Conservation (phyloP, 2,797 vertebrate genomes). For the Allobates femoralis region DNA sequence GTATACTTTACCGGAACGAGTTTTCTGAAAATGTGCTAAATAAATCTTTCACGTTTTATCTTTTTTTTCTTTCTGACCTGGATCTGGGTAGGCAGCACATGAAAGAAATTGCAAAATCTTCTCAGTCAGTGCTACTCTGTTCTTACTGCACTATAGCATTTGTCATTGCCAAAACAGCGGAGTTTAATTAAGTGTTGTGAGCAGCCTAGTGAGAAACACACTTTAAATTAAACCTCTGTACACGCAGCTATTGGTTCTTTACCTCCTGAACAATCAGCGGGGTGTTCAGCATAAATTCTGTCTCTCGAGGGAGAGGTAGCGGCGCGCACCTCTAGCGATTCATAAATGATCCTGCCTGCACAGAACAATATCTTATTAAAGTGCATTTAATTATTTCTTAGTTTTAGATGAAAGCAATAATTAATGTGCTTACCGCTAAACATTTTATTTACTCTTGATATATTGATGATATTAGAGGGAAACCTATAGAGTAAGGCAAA, state of each 20-base stretch:
- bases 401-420: conserved; percentile 89
- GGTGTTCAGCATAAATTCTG: conserved; percentile 91
- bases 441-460: conserved; percentile 91
- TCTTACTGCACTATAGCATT: conserved; percentile 92
- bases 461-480: conserved; percentile 81
- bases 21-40: conserved; percentile 75
- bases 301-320: conserved; percentile 87
- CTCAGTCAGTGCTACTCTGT: conserved; percentile 88
- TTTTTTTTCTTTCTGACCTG: conserved; percentile 89
- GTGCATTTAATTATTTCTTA: conserved; percentile 89
- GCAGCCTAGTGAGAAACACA: conserved; percentile 99
- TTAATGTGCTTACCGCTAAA: conserved; percentile 90
- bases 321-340: conserved; percentile 85
- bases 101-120: conserved; percentile 93
- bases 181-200: conserved; percentile 99
- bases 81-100: conserved; percentile 87
- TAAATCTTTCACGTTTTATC: conserved; percentile 82
- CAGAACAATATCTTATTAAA: conserved; percentile 86
- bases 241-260: conserved; percentile 96
- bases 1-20: conserved; percentile 69
- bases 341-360: conserved; percentile 85
- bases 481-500: conserved; percentile 68
- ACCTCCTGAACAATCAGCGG: conserved; percentile 94
- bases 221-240: conserved; percentile 99
- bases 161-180: conserved; percentile 99